Base-by-base conservation (phyloP, 2,797 vertebrate genomes). In the Simalia tracyae region DNA sequence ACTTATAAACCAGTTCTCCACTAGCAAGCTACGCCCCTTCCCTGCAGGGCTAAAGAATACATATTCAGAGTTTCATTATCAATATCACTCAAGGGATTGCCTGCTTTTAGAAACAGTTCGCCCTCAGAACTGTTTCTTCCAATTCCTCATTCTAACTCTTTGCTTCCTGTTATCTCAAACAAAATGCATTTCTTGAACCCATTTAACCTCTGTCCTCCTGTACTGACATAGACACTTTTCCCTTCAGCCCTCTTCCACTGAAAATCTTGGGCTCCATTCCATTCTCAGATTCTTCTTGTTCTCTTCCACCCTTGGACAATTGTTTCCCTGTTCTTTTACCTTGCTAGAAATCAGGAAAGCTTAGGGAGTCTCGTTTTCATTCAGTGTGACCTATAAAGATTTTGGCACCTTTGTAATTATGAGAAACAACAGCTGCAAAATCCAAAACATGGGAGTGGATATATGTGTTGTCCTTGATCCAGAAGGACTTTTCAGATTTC, bases 351-450 rank as follows among this genome's bases (percentile, higher is more conserved):
- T 2, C n/a, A 59, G 64, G 61, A 81, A 91, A 56, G 0, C 2
- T 0, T 0, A 19, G 14, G 86, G 86, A 72, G 86, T 88, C 5
- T 59, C 24, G 15, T 5, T 9, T 66, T 61, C 66, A 68, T 31
- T 92, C 19, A 64, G 22, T 57, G 6, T 50, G 94, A 94, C 92
- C 87, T 64, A 85, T 91, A 93, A 94, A 94, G 60, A 36, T 59
- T 87, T 91, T 63, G 89, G 81, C 88, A 90, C 15, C 87, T 93
- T 76, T 92, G n/a, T 91, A 90, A 86, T 85, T 86, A 76, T 61
- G 88, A 86, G 42, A 60, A 93, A 92, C 72, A 93, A 90, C 90
- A 93, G 81, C 68, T 87, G 50, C 76, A 90, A 68, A 72, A 86
- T 92, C 28, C 64, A 92, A 59, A 93, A 89, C 89, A 92, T 28